phyloP scores from a whole-genome alignment of 2,888 invertebrate genomes.

The Gymnocheta viridis region DNA sequence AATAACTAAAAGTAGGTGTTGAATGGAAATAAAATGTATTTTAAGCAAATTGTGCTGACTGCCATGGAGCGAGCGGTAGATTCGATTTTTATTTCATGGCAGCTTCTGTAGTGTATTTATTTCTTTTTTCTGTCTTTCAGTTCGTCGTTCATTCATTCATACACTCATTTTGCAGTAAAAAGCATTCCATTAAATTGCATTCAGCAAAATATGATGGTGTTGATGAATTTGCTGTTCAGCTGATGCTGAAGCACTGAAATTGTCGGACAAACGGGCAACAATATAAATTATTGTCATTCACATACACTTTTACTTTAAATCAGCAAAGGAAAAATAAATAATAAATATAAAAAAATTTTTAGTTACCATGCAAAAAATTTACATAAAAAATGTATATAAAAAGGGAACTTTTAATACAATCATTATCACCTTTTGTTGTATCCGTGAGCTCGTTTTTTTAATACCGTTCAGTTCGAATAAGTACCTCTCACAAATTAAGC shows the following conservation, averaged over 20 bases:
- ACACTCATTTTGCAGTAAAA: conserved; percentile 38
- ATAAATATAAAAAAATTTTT: conserved; percentile 14
- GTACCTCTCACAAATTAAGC: neutral
- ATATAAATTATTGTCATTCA: conserved; percentile 69
- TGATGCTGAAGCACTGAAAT: conserved; percentile 9
- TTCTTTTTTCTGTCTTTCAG: neutral
- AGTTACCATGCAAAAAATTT: conserved; percentile 20
- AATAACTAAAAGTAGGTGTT: conserved; percentile 58
- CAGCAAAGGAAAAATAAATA: conserved; percentile 5
- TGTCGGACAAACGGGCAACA: conserved; percentile 39
- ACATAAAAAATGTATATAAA: neutral
- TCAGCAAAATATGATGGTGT: conserved; percentile 68
- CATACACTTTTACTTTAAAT: conserved; percentile 19
- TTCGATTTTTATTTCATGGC: conserved; percentile 31
- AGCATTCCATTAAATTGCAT: conserved; percentile 63
- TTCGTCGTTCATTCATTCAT: conserved; percentile 12
- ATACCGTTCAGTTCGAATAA: neutral
- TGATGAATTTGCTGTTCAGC: conserved; percentile 57
- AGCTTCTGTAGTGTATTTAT: neutral
- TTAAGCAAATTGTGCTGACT: conserved; percentile 60
- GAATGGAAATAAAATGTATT: conserved; percentile 53
- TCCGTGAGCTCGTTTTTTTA: neutral
- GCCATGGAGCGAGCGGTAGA: neutral
- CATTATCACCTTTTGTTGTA: conserved; percentile 30
- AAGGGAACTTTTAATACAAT: conserved; percentile 39